Evolutionary conservation across 2,113 vertebrate genomes (phyloP).

Genomic region (Recurvirostra avosetta): DNA sequence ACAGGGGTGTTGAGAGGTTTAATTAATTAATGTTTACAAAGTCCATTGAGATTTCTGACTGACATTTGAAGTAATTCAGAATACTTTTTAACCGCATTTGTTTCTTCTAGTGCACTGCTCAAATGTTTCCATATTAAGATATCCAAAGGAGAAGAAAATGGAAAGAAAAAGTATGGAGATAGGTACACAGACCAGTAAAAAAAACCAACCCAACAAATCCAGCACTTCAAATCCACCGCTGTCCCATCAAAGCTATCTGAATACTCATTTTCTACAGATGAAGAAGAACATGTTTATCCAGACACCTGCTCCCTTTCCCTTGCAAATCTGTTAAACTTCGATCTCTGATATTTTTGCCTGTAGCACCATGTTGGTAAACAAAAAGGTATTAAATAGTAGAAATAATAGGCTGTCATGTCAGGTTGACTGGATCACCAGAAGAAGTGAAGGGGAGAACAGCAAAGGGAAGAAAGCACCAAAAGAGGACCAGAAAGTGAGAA

Average conservation of each 20-base stretch:
- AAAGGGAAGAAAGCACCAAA: constrained; percentile 20
- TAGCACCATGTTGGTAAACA: constrained; percentile 60
- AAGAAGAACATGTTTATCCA: constrained; percentile 21
- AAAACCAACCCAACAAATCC: background rate
- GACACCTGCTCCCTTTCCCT: constrained; percentile 40
- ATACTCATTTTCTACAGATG: constrained; percentile 34
- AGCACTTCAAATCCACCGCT: background rate
- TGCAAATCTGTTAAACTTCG: constrained; percentile 47
- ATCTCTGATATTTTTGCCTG: constrained; percentile 46
- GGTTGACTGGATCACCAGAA: constrained; percentile 41
- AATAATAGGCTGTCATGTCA: background rate
- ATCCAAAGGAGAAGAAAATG: background rate
- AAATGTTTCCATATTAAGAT: background rate
- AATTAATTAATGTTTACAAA: constrained; percentile 60
- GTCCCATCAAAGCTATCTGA: background rate
- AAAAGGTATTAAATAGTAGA: constrained; percentile 58
- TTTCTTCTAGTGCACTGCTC: background rate
- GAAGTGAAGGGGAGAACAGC: background rate
- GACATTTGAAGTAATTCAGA: constrained; percentile 35
- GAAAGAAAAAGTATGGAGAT: background rate
- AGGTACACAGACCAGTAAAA: background rate
- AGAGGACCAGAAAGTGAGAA: constrained; percentile 35
- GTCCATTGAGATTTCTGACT: constrained; percentile 37
- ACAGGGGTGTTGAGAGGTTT: constrained; percentile 37
- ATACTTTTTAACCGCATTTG: background rate